Evolutionary conservation across 2,888 invertebrate species (phyloP).

Genomic region (Drosophila mimetica): DNA sequence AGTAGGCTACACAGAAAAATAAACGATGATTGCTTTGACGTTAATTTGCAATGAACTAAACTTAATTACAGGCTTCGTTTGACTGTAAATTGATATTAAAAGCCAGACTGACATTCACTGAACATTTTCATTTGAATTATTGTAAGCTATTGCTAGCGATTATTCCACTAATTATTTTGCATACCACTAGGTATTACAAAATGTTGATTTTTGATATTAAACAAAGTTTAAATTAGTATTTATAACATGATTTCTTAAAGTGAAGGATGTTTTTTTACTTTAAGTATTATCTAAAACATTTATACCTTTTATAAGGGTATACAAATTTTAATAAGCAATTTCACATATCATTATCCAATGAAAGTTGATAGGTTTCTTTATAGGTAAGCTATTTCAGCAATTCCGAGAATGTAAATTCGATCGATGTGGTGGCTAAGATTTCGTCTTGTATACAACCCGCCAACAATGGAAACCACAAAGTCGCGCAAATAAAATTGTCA

Average conservation of each 20-base stretch:
- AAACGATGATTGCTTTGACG: neutral
- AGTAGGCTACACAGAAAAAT: conserved; percentile 1
- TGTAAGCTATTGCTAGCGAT: neutral
- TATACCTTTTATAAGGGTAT: neutral
- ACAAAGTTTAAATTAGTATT: neutral
- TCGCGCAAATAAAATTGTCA: conserved; percentile 34
- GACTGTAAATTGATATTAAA: neutral
- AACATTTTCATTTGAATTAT: neutral
- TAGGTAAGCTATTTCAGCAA: conserved; percentile 1
- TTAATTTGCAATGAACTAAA: neutral
- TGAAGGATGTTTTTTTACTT: no score
- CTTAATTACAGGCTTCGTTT: neutral
- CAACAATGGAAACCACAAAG: conserved; percentile 8
- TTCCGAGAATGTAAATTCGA: conserved; percentile 32
- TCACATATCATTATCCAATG: no score
- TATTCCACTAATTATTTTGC: neutral
- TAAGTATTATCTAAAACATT: no score
- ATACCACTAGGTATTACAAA: neutral
- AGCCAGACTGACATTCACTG: neutral
- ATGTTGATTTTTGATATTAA: no score
- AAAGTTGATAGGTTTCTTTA: no score
- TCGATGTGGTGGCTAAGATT: conserved; percentile 18
- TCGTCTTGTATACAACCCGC: conserved; percentile 11
- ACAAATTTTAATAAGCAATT: neutral
- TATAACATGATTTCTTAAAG: no score